These are phyloP conservation scores for Podarcis siculus DNA, from an alignment of 2,797 vertebrate genomes.

Conservation along the genomic window DNA sequence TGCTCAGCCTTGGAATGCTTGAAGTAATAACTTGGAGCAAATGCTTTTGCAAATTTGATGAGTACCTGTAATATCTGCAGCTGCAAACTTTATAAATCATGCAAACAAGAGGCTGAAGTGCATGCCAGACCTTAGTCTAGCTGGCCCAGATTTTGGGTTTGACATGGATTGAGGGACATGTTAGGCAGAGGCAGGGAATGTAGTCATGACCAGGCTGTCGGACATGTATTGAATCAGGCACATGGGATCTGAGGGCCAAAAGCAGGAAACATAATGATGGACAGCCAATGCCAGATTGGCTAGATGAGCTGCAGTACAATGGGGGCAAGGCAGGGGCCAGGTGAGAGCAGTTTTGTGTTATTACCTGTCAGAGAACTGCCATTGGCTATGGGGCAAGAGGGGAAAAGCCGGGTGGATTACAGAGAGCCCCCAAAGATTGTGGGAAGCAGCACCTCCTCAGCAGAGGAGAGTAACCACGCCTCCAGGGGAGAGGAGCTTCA, in stretches of 20 bases:
- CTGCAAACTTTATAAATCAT: neutral
- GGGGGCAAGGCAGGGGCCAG: neutral
- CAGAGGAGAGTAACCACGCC: too few relatives aligned
- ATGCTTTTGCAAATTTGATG: neutral
- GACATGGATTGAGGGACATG: neutral
- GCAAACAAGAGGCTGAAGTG: neutral
- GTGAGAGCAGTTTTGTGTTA: neutral
- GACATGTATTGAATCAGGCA: neutral
- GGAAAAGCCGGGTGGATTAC: too few relatives aligned
- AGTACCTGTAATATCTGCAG: neutral
- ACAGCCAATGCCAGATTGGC: neutral
- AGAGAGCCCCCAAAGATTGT: too few relatives aligned
- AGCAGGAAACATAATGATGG: neutral
- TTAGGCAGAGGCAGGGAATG: neutral
- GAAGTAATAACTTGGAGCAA: neutral
- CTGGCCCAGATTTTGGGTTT: neutral
- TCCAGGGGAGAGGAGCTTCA: too few relatives aligned
- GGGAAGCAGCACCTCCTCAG: too few relatives aligned
- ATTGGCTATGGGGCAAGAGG: too few relatives aligned
- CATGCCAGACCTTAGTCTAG: neutral
- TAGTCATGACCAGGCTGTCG: neutral
- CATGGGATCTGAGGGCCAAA: neutral
- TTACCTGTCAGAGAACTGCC: neutral
- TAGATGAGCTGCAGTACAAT: too few relatives aligned
- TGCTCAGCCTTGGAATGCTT: neutral